Evolutionary conservation across 2,113 vertebrate species (phyloP).

Genomic region (Okapia johnstoni): DNA sequence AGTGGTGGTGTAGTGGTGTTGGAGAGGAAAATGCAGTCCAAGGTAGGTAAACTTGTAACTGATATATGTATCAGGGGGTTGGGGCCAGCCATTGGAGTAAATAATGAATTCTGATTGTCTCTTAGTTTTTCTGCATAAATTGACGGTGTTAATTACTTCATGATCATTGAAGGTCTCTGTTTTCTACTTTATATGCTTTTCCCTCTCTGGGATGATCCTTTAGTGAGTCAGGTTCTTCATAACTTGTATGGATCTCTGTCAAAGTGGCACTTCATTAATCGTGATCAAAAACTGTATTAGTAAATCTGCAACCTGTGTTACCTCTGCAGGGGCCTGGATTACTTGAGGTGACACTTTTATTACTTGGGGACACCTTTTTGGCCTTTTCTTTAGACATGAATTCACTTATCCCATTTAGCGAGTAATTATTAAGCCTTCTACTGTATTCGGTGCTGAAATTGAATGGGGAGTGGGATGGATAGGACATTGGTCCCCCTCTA

Average conservation of each 20-base stretch:
- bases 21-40: not conserved
- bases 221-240: not conserved
- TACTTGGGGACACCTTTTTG: not conserved
- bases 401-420: not conserved
- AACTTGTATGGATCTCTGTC: not conserved
- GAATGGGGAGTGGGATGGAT: not conserved
- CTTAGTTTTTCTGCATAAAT: not conserved
- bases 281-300: not conserved
- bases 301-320: not conserved
- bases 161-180: not conserved
- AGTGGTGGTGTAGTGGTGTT: not conserved
- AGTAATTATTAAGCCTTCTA: not conserved
- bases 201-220: not conserved
- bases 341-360: not conserved
- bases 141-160: not conserved
- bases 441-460: not conserved
- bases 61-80: not conserved
- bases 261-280: not conserved
- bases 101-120: not conserved
- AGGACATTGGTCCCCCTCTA: not conserved
- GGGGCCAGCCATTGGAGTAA: not conserved
- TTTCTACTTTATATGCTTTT: not conserved
- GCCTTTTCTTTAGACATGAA: not conserved
- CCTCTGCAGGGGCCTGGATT: not conserved
- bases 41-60: not conserved